A percentile compares a stretch with the other conserved stretches of the same genome.
phyloP scores from a whole-genome alignment of 2,888 invertebrate genomes.

The Hemaris fuciformis region DNA sequence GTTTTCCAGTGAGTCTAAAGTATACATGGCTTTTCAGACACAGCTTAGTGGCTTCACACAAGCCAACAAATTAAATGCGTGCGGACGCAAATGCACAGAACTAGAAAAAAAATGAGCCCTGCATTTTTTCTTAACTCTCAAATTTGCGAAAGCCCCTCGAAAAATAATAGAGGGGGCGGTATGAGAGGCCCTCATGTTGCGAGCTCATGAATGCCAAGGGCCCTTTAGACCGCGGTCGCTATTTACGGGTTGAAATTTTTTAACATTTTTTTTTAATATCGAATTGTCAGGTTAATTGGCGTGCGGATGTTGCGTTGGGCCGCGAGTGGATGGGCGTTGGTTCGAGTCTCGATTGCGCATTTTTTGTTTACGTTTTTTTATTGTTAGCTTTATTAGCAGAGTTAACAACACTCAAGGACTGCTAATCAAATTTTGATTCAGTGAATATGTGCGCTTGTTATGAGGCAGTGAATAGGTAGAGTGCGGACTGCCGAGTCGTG shows the following conservation, averaged over 20 bases:
- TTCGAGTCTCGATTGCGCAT: neutral
- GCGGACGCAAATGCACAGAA: conserved; percentile 15
- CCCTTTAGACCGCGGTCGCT: conserved; percentile 46
- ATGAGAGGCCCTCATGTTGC: conserved; percentile 40
- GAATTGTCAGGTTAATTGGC: conserved; percentile 35
- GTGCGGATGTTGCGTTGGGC: conserved; percentile 4
- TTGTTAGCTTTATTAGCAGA: neutral
- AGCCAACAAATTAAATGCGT: neutral
- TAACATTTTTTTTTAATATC: conserved; percentile 23
- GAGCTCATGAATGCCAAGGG: conserved; percentile 50
- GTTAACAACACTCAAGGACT: neutral
- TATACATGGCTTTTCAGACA: neutral
- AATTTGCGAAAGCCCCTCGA: conserved; percentile 57
- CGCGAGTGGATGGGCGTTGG: neutral
- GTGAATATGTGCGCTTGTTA: too few relatives aligned
- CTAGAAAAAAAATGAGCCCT: conserved; percentile 31
- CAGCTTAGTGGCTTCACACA: neutral
- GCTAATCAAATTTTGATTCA: too few relatives aligned
- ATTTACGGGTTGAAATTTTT: conserved; percentile 46
- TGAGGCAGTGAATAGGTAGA: too few relatives aligned
- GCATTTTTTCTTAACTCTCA: conserved; percentile 45
- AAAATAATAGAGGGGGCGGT: conserved; percentile 55
- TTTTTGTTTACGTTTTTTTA: neutral
- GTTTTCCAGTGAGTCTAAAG: too few relatives aligned
- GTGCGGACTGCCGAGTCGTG: too few relatives aligned